phyloP scores from a whole-genome alignment of 30 jellyfish, hydroid and myxozoan species.

The Turritopsis dohrnii region DNA sequence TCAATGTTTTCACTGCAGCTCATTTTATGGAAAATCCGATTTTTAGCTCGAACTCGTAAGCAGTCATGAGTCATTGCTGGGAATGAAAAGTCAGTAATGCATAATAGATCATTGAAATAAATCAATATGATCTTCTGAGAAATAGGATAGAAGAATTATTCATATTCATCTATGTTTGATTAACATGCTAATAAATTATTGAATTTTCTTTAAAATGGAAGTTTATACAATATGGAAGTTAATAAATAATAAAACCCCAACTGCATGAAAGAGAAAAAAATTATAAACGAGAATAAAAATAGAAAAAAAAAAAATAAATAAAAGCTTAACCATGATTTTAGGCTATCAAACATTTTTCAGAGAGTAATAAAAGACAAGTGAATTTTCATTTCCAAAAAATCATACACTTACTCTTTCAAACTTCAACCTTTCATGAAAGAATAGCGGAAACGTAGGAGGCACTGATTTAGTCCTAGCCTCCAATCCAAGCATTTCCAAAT shows the following conservation, averaged over 20 bases:
- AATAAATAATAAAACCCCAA: not conserved
- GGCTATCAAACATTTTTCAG: too few relatives aligned
- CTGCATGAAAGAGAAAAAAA: not conserved
- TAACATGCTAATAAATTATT: not conserved
- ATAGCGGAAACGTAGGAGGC: conserved; percentile 95
- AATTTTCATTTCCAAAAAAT: too few relatives aligned
- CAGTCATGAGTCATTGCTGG: not conserved
- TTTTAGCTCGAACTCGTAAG: too few relatives aligned
- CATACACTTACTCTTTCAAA: conserved; percentile 79
- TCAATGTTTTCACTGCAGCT: too few relatives aligned
- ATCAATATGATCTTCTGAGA: not conserved
- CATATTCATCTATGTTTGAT: not conserved
- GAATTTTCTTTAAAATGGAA: not conserved
- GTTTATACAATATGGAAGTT: not conserved
- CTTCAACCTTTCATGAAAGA: conserved; percentile 84
- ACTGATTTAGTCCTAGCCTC: conserved; percentile 95
- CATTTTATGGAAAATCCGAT: too few relatives aligned
- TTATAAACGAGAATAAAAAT: not conserved
- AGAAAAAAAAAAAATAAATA: not conserved
- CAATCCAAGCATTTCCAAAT: conserved; percentile 95
- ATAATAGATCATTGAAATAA: not conserved
- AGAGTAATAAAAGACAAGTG: too few relatives aligned
- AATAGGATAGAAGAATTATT: not conserved
- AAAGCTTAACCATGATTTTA: too few relatives aligned
- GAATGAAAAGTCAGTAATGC: not conserved